phyloP scores from a whole-genome alignment of 2,888 invertebrate genomes.

The Oligia fasciuncula region DNA sequence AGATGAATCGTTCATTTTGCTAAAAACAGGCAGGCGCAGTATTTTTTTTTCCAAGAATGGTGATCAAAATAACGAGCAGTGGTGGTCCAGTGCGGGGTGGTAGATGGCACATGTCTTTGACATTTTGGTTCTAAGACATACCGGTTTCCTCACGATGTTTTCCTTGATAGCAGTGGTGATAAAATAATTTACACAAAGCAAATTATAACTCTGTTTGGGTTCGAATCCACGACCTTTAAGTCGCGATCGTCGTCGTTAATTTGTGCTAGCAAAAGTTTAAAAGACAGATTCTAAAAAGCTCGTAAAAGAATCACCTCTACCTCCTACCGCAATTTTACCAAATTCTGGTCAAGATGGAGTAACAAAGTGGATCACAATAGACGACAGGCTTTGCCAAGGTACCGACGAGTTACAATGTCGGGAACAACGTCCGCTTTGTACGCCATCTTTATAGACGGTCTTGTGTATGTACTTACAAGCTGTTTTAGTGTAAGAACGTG shows the following conservation, averaged over 20 bases:
- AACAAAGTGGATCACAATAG: slow-evolving; percentile 64
- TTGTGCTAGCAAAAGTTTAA: background rate
- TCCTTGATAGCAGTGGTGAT: background rate
- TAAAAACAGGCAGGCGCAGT: no score
- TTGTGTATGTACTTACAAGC: slow-evolving; percentile 33
- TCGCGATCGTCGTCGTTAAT: background rate
- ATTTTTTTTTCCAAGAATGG: no score
- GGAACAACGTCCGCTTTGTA: slow-evolving; percentile 48
- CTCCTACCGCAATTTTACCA: slow-evolving; percentile 11
- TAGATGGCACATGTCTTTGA: no score
- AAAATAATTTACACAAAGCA: background rate
- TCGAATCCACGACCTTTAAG: background rate
- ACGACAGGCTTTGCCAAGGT: slow-evolving; percentile 60
- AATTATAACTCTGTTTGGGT: background rate
- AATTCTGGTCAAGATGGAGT: slow-evolving; percentile 61
- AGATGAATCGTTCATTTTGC: no score
- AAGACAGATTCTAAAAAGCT: background rate
- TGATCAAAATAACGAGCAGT: no score
- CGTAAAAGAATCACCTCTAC: background rate
- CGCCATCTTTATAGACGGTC: background rate
- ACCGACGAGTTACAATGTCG: slow-evolving; percentile 45
- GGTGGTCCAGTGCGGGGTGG: no score
- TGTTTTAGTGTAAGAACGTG: slow-evolving; percentile 32
- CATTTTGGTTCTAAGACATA: no score
- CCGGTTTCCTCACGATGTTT: background rate